Evolutionary conservation across 2,888 invertebrate genomes (phyloP).

Genomic region (Elysia crispata): DNA sequence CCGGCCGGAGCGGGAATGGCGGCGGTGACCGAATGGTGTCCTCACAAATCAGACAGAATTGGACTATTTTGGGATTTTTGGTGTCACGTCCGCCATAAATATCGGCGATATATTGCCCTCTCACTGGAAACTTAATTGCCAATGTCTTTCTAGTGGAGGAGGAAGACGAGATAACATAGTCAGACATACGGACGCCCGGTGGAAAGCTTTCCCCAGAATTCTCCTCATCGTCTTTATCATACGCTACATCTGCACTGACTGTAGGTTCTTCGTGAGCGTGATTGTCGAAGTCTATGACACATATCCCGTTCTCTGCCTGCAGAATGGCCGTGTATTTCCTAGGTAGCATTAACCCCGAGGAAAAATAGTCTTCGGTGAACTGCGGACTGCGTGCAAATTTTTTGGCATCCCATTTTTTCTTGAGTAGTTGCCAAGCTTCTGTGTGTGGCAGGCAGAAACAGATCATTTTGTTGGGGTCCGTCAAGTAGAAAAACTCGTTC

Average conservation of each 20-base stretch:
- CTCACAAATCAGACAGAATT: conserved; percentile 66
- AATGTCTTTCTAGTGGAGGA: conserved; percentile 29
- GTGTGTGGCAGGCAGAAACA: conserved; percentile 65
- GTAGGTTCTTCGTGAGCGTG: conserved; percentile 25
- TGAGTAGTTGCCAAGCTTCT: conserved; percentile 66
- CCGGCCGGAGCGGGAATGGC: conserved; percentile 64
- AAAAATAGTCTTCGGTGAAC: conserved; percentile 65
- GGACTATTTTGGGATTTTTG: conserved; percentile 54
- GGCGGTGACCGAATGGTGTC: conserved; percentile 52
- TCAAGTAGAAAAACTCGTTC: conserved; percentile 70
- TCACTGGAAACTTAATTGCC: conserved; percentile 57
- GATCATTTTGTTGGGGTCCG: conserved; percentile 66
- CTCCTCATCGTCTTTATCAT: conserved; percentile 34
- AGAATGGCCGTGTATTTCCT: conserved; percentile 56
- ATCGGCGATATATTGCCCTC: conserved; percentile 63
- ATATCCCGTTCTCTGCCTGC: conserved; percentile 57
- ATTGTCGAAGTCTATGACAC: conserved; percentile 46
- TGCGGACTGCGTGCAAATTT: conserved; percentile 63
- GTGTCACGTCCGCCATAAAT: conserved; percentile 61
- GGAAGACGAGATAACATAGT: conserved; percentile 42
- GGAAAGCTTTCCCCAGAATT: conserved; percentile 35
- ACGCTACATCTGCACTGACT: conserved; percentile 39
- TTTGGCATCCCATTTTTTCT: conserved; percentile 51
- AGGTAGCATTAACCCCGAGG: conserved; percentile 57
- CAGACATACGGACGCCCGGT: conserved; percentile 29